Conservation (phyloP, 2,797 vertebrate species). For the Pipistrellus pipistrellus region DNA sequence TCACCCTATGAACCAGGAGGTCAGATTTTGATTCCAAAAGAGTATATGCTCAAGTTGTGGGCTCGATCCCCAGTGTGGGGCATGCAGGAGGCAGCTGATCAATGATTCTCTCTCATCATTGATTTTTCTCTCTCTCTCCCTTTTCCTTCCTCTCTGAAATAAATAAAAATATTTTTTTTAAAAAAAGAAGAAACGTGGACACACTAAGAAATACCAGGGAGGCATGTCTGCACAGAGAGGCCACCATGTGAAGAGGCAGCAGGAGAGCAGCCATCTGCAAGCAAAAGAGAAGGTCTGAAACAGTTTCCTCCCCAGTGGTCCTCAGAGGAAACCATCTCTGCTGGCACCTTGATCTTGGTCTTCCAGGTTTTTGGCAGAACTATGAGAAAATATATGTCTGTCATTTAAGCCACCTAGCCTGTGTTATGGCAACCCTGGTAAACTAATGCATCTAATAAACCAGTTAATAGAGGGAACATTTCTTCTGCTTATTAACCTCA, state of each 20-base stretch:
- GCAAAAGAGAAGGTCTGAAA: neutral
- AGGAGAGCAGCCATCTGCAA: neutral
- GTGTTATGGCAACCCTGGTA: neutral
- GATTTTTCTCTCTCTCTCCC: no score
- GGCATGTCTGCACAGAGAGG: neutral
- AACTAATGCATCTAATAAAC: neutral
- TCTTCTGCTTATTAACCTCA: constrained; percentile 6
- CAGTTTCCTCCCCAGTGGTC: neutral
- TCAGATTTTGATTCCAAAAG: no score
- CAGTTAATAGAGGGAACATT: neutral
- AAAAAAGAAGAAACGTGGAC: no score
- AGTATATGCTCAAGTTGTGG: no score
- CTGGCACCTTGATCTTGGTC: neutral
- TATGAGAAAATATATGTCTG: neutral
- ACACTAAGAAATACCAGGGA: neutral
- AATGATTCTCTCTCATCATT: no score
- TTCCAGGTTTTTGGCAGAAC: neutral
- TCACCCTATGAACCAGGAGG: no score
- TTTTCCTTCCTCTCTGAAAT: no score
- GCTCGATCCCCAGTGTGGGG: no score
- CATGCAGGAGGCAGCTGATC: no score
- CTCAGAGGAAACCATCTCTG: neutral
- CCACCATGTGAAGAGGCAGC: neutral
- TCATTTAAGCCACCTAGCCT: neutral
- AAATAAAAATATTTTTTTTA: no score